Base-by-base conservation (phyloP, 2,888 invertebrate species). In the Neria commutata region DNA sequence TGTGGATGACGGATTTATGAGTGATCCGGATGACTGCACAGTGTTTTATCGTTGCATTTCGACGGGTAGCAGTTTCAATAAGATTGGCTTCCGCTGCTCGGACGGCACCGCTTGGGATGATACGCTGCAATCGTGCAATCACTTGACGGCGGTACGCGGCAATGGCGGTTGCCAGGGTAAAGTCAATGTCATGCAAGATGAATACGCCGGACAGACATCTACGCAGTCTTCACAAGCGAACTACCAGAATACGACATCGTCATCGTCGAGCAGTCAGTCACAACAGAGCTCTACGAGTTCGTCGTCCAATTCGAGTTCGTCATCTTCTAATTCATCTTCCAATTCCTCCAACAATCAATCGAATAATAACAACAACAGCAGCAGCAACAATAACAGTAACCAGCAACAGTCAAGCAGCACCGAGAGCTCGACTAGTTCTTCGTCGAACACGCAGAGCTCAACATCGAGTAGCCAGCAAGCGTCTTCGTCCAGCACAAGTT, bases 51-150 rank as follows among this genome's bases (percentile, higher is more conserved):
- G 91, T 66, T 92, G 92, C 79, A 90, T 91, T 21, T 83, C 84
- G 58, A 84, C 86, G 72, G 87, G 86, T 0, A 81, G 84, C 25
- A 86, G 85, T 60, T 89, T 83, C 68, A 86, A 81, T 48, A 87
- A 86, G 79, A 88, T 89, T 74, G 88, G 90, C 62, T 92, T 90
- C 76, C 83, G 83, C 14, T 92, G 92, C 77, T 89, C 88, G 2
- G 85, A 88, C 55, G 91, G 91, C 51, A 92, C 92, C 4, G 88
- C 89, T 29, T 92, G 92, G 91, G 91, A 91, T 80, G 85, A 86
- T 58, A 81, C 84, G 53, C 81, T 87, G 59, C 83, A 86, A 74
- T 85, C 88, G 50, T 93, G 92, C 77, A 91, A 92, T 78, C 87
- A 91, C 76, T 84, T 86, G 49, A 86, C 90, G 73, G 66, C 72